These are phyloP conservation scores for Leptarthrus brevirostris DNA, from an alignment of 2,888 invertebrate species.

Conservation along the genomic window DNA sequence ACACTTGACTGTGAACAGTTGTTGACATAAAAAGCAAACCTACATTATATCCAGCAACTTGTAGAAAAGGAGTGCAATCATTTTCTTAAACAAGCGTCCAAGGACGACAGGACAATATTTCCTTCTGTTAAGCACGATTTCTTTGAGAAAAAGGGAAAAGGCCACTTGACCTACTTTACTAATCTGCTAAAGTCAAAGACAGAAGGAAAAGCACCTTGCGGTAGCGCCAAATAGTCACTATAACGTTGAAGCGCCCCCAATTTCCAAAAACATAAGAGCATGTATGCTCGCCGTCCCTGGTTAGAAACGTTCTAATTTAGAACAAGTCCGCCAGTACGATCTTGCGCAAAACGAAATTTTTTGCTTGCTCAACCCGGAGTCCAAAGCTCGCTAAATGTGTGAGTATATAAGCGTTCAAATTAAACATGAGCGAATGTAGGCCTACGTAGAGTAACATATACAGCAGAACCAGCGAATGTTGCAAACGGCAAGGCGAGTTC, in stretches of 20 bases:
- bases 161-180: conserved; percentile 1
- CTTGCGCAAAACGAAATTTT: conserved; percentile 7
- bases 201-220: not conserved
- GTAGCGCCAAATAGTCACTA: not conserved
- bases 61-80: not conserved
- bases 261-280: not conserved
- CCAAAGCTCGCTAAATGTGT: too few relatives aligned
- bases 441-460: not conserved
- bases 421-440: not conserved
- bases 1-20: too few relatives aligned
- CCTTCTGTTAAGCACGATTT: not conserved
- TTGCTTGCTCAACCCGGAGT: not conserved
- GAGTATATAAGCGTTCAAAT: not conserved
- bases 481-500: not conserved
- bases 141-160: not conserved
- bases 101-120: not conserved
- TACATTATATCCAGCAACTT: not conserved
- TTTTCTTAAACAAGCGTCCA: not conserved
- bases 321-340: not conserved
- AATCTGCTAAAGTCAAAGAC: not conserved
- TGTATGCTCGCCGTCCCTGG: not conserved
- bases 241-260: not conserved
- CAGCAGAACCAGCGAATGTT: not conserved
- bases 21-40: too few relatives aligned
- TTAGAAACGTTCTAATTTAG: not conserved